A percentile compares a stretch with the other conserved stretches of the same genome.
These are phyloP conservation scores for Cantharis rustica DNA, from an alignment of 2,888 invertebrate species.

Conservation along the genomic window DNA sequence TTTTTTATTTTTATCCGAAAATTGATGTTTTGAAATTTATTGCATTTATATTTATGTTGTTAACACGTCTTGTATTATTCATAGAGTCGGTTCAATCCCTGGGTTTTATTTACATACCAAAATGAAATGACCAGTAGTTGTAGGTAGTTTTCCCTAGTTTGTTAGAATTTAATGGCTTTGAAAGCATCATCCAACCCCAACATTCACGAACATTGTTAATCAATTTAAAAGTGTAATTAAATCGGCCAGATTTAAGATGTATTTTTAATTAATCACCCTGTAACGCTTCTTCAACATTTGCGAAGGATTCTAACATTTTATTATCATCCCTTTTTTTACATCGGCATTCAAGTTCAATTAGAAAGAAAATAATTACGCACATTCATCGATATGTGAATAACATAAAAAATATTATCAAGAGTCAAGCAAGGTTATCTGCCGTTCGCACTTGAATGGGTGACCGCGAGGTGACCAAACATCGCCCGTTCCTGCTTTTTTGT, in stretches of 20 bases:
- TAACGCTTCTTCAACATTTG: not conserved
- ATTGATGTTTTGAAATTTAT: not conserved
- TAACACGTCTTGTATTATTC: slow-evolving; percentile 3
- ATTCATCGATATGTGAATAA: too few species aligned
- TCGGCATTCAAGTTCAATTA: too few species aligned
- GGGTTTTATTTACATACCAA: slow-evolving; percentile 22
- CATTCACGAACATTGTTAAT: slow-evolving; percentile 20
- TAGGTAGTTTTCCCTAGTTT: slow-evolving; percentile 21
- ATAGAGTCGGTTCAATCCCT: slow-evolving; percentile 3
- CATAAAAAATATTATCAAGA: too few species aligned
- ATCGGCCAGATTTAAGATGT: not conserved
- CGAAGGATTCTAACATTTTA: too few species aligned
- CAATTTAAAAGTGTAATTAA: slow-evolving; percentile 10
- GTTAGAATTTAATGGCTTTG: slow-evolving; percentile 23
- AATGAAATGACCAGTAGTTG: slow-evolving; percentile 17
- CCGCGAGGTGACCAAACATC: not conserved
- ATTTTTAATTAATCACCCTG: not conserved
- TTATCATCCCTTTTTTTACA: not conserved
- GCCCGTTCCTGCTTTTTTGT: not conserved
- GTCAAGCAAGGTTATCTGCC: too few species aligned
- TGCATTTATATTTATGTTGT: not conserved
- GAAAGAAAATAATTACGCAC: too few species aligned
- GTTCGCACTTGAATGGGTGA: too few species aligned
- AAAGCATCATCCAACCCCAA: slow-evolving; percentile 17
- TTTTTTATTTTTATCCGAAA: not conserved